Evolutionary conservation across 2,888 invertebrate genomes (phyloP).

Genomic region (Hoplodrina ambigua): DNA sequence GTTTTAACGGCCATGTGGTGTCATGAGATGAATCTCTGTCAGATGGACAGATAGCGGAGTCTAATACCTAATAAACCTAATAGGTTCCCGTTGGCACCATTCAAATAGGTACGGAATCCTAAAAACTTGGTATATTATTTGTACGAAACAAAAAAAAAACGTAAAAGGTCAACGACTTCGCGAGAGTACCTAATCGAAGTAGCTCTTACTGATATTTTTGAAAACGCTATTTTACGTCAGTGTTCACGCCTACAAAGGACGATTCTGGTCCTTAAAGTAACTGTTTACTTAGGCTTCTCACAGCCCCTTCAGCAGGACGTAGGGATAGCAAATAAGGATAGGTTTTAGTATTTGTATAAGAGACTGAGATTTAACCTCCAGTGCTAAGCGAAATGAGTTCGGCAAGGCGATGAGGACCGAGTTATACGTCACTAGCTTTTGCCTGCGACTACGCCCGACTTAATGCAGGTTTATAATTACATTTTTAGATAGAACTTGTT

Average conservation of each 20-base stretch:
- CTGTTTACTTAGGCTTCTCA: conserved; percentile 18
- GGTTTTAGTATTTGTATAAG: conserved; percentile 30
- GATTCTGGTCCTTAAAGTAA: conserved; percentile 10
- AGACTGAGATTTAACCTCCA: conserved; percentile 6
- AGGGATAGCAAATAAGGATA: conserved; percentile 18
- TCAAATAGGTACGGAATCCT: too few relatives aligned
- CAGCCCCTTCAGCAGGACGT: not conserved
- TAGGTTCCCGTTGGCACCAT: too few relatives aligned
- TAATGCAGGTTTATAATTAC: too few relatives aligned
- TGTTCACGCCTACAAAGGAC: conserved; percentile 26
- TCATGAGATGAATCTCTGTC: too few relatives aligned
- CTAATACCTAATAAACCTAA: too few relatives aligned
- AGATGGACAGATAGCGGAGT: too few relatives aligned
- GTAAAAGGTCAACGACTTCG: conserved; percentile 3
- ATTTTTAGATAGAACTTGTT: too few relatives aligned
- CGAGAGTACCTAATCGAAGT: conserved; percentile 16
- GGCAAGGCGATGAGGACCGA: not conserved
- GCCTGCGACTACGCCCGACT: too few relatives aligned
- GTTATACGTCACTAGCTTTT: too few relatives aligned
- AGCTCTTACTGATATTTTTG: conserved; percentile 1
- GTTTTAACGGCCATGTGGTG: too few relatives aligned
- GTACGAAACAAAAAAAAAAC: conserved; percentile 14
- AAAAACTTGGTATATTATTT: not conserved
- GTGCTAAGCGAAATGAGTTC: not conserved
- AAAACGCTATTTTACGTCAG: conserved; percentile 8